Percentiles rank a stretch among this genome's conserved stretches.
These are phyloP conservation scores for Amblyopsis rosae DNA, from an alignment of 2,113 vertebrate species.

Conservation along the genomic window DNA sequence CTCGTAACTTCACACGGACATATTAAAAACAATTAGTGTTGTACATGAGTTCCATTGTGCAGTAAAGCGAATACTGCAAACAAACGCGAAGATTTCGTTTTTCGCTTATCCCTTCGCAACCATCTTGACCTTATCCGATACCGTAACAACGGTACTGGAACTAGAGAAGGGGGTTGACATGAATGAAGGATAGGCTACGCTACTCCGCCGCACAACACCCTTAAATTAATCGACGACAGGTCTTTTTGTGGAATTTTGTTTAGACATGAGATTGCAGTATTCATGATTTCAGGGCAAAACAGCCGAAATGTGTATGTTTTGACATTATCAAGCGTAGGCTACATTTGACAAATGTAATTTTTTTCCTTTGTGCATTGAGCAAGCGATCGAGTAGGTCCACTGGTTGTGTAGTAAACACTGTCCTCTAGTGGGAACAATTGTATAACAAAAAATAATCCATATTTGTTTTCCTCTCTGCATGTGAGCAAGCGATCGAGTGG, in stretches of 20 bases:
- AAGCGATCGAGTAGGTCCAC: neutral
- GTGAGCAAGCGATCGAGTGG: too few relatives aligned
- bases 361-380: neutral
- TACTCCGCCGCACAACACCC: neutral
- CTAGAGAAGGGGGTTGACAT: neutral
- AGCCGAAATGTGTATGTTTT: neutral
- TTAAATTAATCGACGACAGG: neutral
- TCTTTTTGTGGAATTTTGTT: too few relatives aligned
- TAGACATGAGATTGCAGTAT: neutral
- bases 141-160: neutral
- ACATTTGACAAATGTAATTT: neutral
- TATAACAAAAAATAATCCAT: neutral
- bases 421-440: conserved; percentile 27
- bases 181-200: neutral
- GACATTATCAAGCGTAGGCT: neutral
- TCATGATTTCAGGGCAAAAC: neutral
- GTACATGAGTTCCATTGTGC: too few relatives aligned
- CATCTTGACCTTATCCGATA: conserved; percentile 19
- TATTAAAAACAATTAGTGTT: too few relatives aligned
- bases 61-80: too few relatives aligned
- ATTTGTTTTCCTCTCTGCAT: neutral
- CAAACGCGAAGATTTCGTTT: conserved; percentile 1
- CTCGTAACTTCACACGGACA: neutral
- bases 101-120: conserved; percentile 24
- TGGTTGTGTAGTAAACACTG: neutral